Evolutionary conservation across 2,888 invertebrate species (phyloP).

Genomic region (Panopea generosa): DNA sequence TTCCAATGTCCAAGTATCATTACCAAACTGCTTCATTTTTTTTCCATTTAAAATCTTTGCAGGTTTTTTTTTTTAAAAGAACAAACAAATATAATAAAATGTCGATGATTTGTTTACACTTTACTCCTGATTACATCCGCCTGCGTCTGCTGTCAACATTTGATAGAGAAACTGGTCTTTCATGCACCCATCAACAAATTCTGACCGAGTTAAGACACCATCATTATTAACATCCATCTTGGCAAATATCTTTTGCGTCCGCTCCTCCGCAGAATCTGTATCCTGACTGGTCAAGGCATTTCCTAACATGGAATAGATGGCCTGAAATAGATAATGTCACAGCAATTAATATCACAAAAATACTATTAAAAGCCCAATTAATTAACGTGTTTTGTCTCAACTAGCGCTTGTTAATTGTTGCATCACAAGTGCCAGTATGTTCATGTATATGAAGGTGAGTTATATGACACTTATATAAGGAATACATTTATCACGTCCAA

Average conservation of each 20-base stretch:
- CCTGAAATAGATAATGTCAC: conserved; percentile 88
- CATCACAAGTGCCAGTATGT: too few relatives aligned
- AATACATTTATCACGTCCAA: too few relatives aligned
- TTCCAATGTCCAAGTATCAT: too few relatives aligned
- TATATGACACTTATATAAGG: too few relatives aligned
- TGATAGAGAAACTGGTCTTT: conserved; percentile 89
- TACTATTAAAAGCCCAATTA: too few relatives aligned
- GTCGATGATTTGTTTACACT: too few relatives aligned
- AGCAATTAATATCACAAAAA: too few relatives aligned
- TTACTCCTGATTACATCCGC: conserved; percentile 59
- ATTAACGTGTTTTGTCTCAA: neutral
- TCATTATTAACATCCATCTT: conserved; percentile 99
- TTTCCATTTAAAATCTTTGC: too few relatives aligned
- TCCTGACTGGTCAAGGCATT: conserved; percentile 86
- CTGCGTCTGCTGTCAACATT: conserved; percentile 83
- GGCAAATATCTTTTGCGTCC: conserved; percentile 99
- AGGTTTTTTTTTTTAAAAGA: too few relatives aligned
- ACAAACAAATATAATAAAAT: too few relatives aligned
- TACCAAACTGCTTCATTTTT: too few relatives aligned
- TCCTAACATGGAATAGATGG: conserved; percentile 99
- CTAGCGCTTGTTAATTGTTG: neutral
- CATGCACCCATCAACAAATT: conserved; percentile 98
- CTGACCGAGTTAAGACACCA: conserved; percentile 98
- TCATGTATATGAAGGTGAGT: too few relatives aligned
- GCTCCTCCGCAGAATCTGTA: conserved; percentile 91